These are phyloP conservation scores for Luehdorfia chinensis DNA, from an alignment of 1,140 invertebrate species.

Conservation along the genomic window DNA sequence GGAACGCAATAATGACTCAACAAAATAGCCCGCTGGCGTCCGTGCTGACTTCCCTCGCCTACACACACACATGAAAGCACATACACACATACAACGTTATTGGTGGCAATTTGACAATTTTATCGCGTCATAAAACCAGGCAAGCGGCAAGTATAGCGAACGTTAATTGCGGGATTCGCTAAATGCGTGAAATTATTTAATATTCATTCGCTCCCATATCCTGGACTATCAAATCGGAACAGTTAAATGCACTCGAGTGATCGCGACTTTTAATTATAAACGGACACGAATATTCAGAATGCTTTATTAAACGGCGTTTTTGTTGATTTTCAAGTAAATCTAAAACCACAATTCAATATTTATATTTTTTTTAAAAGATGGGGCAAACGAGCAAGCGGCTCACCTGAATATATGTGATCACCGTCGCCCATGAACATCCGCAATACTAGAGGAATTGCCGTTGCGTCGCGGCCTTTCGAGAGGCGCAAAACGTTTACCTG, in stretches of 20 bases:
- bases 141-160: slow-evolving; percentile 10
- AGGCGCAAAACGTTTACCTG: no score
- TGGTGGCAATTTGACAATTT: slow-evolving; percentile 33
- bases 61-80: slow-evolving; percentile 6
- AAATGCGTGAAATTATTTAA: slow-evolving; percentile 44
- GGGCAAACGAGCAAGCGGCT: no score
- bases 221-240: slow-evolving; percentile 31
- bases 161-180: slow-evolving; percentile 42
- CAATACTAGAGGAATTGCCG: no score
- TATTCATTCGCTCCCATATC: slow-evolving; percentile 38
- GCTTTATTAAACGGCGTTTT: no score
- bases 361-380: no score
- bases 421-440: no score
- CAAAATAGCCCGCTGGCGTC: slow-evolving; percentile 19
- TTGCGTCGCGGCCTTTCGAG: no score
- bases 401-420: no score
- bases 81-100: slow-evolving; percentile 16
- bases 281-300: no score
- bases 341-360: no score
- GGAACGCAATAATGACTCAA: slow-evolving; percentile 20
- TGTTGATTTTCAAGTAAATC: no score
- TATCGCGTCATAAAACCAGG: slow-evolving; percentile 44
- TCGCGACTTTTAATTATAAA: slow-evolving; percentile 16
- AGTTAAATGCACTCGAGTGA: slow-evolving; percentile 15
- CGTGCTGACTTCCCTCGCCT: slow-evolving; percentile 15